Base-by-base conservation (phyloP, 37 sponge, comb jelly and placozoan genomes). In the Agelas oroides region DNA sequence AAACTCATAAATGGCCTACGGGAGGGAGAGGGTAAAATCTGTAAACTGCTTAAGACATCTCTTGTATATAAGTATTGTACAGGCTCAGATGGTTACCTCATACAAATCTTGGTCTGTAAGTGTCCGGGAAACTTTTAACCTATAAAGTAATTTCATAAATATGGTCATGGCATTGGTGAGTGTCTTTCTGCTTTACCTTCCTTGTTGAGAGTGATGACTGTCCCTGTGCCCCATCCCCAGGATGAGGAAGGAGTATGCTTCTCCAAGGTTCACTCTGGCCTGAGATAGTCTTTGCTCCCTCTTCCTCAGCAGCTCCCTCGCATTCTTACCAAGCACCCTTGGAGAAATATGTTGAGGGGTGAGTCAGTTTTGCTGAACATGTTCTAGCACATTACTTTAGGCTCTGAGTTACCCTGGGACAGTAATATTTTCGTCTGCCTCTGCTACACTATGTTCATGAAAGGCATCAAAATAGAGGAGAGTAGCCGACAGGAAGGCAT, bases 1-100 rank as follows among this genome's bases (percentile, higher is more conserved):
- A 74, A 87, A 90, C 75, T 89, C 94, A 79, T 94, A 94, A 8
- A 94, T 71, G 11, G 70, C 84, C 94, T 94, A 35, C 28, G 33
- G 68, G 40, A 37, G 35, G 15, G 24, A 12, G 0, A 13, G 17
- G 6, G 12, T 15, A 28, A 20, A 82, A 25, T 60, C 34, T 32
- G 28, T 25, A n/a, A n/a, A n/a, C n/a, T n/a, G n/a, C n/a, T n/a
- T n/a, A n/a, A n/a, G n/a, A n/a, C n/a, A n/a, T n/a, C n/a, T n/a
- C n/a, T n/a, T n/a, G n/a, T n/a, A n/a, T n/a, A n/a, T n/a, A n/a
- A n/a, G n/a, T n/a, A n/a, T n/a, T n/a, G n/a, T n/a, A n/a, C n/a
- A n/a, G n/a, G n/a, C n/a, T n/a, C n/a, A n/a, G n/a, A n/a, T n/a
- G n/a, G n/a, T n/a, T 46, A 92, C 92, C 75, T 92, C 92, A 61